A percentile compares a stretch with the other conserved stretches of the same genome.
Conservation (phyloP, 2,888 invertebrate genomes). For the Stegana nigrithorax region DNA sequence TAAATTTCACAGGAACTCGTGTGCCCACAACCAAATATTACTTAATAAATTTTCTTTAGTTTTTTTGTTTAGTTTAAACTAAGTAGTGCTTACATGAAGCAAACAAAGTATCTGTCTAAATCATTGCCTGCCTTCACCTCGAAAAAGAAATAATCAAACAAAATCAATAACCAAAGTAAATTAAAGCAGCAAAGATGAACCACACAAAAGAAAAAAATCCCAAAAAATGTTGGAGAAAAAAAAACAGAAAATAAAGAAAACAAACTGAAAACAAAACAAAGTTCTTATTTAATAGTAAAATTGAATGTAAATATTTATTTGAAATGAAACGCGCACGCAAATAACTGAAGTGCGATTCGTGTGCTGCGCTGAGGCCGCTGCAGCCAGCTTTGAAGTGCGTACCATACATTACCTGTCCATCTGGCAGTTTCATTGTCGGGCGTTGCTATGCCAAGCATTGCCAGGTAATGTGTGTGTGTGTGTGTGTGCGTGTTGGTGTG, state of each 20-base stretch:
- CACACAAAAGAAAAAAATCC: neutral
- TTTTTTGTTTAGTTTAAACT: no score
- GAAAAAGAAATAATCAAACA: no score
- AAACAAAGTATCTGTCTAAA: no score
- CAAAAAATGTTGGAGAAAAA: neutral
- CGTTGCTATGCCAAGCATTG: no score
- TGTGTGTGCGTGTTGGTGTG: neutral
- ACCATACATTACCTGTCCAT: conserved; percentile 9
- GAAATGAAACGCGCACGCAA: neutral
- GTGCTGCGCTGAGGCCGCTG: neutral
- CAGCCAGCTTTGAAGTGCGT: conserved; percentile 51
- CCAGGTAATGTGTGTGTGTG: neutral
- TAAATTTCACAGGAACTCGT: no score
- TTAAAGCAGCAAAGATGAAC: neutral
- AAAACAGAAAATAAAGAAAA: neutral
- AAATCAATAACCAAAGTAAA: neutral
- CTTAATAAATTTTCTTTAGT: no score
- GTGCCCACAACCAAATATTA: no score
- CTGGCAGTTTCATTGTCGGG: no score
- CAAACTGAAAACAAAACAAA: neutral
- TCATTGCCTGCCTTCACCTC: no score
- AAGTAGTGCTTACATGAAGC: no score
- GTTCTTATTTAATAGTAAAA: neutral
- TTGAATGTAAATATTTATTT: conserved; percentile 16
- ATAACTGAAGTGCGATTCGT: neutral